Evolutionary conservation across 2,888 invertebrate genomes (phyloP).

Genomic region (Aproaerema taeniolella): DNA sequence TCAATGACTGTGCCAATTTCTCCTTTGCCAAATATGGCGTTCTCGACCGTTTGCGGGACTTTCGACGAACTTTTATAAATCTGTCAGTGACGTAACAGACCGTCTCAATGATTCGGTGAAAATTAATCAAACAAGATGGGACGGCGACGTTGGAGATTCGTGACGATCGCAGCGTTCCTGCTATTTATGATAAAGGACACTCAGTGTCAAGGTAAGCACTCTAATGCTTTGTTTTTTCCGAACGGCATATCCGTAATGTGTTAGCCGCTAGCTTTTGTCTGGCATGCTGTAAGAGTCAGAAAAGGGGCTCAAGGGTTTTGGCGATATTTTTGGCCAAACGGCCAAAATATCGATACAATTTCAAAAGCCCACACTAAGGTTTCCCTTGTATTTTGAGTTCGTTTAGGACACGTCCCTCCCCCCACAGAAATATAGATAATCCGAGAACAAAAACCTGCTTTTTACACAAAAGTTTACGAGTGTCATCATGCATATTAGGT

Average conservation of each 20-base stretch:
- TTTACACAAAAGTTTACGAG: too few species aligned
- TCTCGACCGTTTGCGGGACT: slow-evolving; percentile 31
- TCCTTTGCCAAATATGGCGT: slow-evolving; percentile 41
- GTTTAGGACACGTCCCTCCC: too few species aligned
- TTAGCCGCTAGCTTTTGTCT: too few species aligned
- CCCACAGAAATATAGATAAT: too few species aligned
- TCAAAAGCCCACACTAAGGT: too few species aligned
- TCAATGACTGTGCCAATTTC: slow-evolving; percentile 39
- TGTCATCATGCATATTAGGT: too few species aligned
- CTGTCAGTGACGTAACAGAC: slow-evolving; percentile 27
- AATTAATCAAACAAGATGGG: slow-evolving; percentile 55
- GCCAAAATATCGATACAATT: too few species aligned
- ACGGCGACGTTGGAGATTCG: slow-evolving; percentile 66
- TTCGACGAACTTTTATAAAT: slow-evolving; percentile 37
- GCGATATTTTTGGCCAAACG: too few species aligned
- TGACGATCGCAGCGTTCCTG: slow-evolving; percentile 62
- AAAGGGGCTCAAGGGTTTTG: too few species aligned
- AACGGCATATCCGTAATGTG: background rate
- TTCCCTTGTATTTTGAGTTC: too few species aligned
- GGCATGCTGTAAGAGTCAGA: too few species aligned
- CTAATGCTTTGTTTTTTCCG: background rate
- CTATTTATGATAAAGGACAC: slow-evolving; percentile 58
- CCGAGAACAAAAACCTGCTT: too few species aligned
- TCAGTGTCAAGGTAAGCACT: slow-evolving; percentile 61
- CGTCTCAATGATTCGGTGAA: slow-evolving; percentile 65